A percentile compares a stretch with the other conserved stretches of the same genome.
phyloP scores from a whole-genome alignment of 2,113 vertebrate genomes.

The Salvelinus namaycush region DNA sequence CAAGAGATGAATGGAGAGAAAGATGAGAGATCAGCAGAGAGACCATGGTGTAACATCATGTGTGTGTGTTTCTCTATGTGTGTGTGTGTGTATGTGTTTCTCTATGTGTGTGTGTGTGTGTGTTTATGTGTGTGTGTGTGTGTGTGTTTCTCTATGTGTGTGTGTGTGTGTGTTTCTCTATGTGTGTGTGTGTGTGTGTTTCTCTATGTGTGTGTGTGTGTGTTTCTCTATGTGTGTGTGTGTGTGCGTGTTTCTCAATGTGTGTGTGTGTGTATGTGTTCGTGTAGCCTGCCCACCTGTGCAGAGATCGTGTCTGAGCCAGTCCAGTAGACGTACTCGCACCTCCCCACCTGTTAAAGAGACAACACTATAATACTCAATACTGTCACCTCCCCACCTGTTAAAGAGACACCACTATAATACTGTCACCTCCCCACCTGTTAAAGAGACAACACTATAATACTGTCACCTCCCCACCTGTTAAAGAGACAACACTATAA shows the following conservation, averaged over 20 bases:
- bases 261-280: slow-evolving; percentile 5
- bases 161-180: background rate
- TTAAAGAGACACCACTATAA: too few species aligned
- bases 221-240: background rate
- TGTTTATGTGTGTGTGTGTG: background rate
- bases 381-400: too few species aligned
- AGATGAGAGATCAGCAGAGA: background rate
- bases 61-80: background rate
- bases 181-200: background rate
- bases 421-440: too few species aligned
- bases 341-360: slow-evolving; percentile 72
- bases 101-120: background rate
- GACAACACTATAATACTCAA: background rate
- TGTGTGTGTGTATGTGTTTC: background rate
- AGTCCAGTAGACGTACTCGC: slow-evolving; percentile 84
- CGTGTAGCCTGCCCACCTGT: slow-evolving; percentile 70
- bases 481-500: too few species aligned
- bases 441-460: too few species aligned
- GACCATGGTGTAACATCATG: background rate
- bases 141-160: background rate
- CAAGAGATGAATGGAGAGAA: background rate
- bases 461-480: too few species aligned
- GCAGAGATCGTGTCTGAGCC: slow-evolving; percentile 81
- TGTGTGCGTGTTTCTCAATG: background rate
- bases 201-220: background rate